Percentiles rank a stretch among this genome's conserved stretches.
Evolutionary conservation across 2,113 vertebrate genomes (phyloP).

Genomic region (Rissa tridactyla): DNA sequence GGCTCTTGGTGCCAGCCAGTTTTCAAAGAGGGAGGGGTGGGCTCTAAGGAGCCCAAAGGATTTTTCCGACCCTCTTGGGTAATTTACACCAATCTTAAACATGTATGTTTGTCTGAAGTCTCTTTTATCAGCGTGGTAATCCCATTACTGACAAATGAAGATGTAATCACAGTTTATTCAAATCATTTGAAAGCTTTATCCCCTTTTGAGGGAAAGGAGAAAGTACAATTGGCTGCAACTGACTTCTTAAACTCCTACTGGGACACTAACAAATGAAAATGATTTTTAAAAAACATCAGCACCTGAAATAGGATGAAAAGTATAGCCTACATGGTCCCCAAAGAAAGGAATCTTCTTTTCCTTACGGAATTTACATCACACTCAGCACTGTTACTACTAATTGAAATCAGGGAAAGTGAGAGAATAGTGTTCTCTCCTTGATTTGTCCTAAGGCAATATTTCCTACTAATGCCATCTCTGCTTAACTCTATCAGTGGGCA

Average conservation of each 20-base stretch:
- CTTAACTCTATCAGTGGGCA: background rate
- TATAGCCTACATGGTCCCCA: background rate
- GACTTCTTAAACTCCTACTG: conserved; percentile 73
- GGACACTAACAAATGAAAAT: conserved; percentile 19
- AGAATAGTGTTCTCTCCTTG: background rate
- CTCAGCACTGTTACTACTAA: background rate
- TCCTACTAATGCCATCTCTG: background rate
- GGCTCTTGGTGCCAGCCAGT: conserved; percentile 53
- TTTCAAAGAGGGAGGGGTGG: conserved; percentile 26
- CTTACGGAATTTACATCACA: background rate
- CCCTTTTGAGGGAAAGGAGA: conserved; percentile 68
- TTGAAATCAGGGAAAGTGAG: background rate
- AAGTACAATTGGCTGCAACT: conserved; percentile 71
- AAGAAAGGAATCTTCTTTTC: background rate
- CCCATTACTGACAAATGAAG: conserved; percentile 90
- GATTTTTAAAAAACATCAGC: background rate
- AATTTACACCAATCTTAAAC: conserved; percentile 80
- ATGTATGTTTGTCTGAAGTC: conserved; percentile 70
- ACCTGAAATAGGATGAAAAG: background rate
- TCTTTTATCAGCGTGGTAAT: conserved; percentile 82
- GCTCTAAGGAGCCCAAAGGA: conserved; percentile 42
- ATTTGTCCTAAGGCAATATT: background rate
- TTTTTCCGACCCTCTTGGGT: conserved; percentile 68
- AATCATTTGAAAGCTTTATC: conserved; percentile 75
- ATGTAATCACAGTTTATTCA: conserved; percentile 81